phyloP scores from a whole-genome alignment of 2,113 vertebrate genomes.

The Electrona antarctica region DNA sequence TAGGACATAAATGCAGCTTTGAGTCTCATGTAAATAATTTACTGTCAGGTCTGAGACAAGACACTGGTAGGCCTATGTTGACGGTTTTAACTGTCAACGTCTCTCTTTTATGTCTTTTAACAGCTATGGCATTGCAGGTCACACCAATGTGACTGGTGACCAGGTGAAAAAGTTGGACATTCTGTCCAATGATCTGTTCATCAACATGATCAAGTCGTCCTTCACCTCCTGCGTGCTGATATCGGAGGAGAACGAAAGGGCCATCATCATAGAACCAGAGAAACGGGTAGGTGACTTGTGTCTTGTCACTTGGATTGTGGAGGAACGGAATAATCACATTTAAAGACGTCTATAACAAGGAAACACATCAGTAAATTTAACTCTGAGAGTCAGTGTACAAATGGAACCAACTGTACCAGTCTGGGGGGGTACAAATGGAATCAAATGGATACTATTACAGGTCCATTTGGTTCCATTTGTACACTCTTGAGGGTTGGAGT shows the following conservation, averaged over 20 bases:
- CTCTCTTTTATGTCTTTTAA: slow-evolving; percentile 9
- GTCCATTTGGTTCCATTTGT: too few relatives aligned
- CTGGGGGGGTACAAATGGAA: too few relatives aligned
- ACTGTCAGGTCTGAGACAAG: background rate
- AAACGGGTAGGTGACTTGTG: slow-evolving; percentile 73
- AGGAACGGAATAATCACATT: too few relatives aligned
- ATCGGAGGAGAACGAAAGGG: slow-evolving; percentile 89
- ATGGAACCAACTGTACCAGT: too few relatives aligned
- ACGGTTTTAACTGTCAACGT: background rate
- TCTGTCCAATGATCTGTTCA: slow-evolving; percentile 91
- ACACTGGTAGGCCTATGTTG: background rate
- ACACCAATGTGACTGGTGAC: slow-evolving; percentile 92
- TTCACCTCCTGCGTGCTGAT: slow-evolving; percentile 91
- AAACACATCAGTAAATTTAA: too few relatives aligned
- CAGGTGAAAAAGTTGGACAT: slow-evolving; percentile 96
- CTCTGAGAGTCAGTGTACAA: too few relatives aligned
- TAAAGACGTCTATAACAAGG: too few relatives aligned
- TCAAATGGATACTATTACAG: too few relatives aligned
- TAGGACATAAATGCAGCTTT: too few relatives aligned
- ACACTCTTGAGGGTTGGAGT: too few relatives aligned
- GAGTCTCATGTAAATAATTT: slow-evolving; percentile 72
- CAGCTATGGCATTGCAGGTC: slow-evolving; percentile 92
- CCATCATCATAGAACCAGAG: slow-evolving; percentile 88
- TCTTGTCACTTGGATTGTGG: too few relatives aligned
- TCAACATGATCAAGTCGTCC: slow-evolving; percentile 93